phyloP scores from a whole-genome alignment of 1,140 invertebrate species.

The Maconellicoccus hirsutus region DNA sequence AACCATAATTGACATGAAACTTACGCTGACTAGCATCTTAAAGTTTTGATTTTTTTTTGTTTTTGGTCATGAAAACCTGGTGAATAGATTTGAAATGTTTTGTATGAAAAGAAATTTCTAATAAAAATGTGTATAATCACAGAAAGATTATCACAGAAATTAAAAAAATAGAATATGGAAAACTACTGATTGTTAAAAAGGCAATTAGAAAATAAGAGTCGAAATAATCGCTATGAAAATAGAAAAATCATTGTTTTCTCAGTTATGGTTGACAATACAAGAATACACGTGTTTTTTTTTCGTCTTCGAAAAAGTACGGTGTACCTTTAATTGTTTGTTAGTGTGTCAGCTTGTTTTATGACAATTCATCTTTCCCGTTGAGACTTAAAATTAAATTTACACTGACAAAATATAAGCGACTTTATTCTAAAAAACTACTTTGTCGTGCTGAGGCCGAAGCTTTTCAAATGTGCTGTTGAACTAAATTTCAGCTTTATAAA shows the following conservation, averaged over 20 bases:
- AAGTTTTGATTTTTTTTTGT: conserved; percentile 2
- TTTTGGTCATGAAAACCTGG: background rate
- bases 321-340: too few species aligned
- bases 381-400: too few species aligned
- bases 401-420: too few species aligned
- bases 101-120: conserved; percentile 16
- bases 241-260: background rate
- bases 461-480: too few species aligned
- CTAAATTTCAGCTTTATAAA: too few species aligned
- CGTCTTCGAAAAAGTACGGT: background rate
- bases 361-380: background rate
- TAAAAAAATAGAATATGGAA: conserved; percentile 15
- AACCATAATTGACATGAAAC: conserved; percentile 21
- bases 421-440: too few species aligned
- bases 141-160: conserved; percentile 22
- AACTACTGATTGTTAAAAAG: conserved; percentile 14
- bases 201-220: conserved; percentile 4
- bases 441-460: too few species aligned
- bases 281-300: background rate
- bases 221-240: background rate
- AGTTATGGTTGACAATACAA: background rate
- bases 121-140: conserved; percentile 20
- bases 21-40: background rate
- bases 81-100: conserved; percentile 1
- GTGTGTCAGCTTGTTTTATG: conserved; percentile 6